Percentiles rank a stretch among this genome's conserved stretches.
phyloP scores from a whole-genome alignment of 2,113 vertebrate species.

The Scomber scombrus region DNA sequence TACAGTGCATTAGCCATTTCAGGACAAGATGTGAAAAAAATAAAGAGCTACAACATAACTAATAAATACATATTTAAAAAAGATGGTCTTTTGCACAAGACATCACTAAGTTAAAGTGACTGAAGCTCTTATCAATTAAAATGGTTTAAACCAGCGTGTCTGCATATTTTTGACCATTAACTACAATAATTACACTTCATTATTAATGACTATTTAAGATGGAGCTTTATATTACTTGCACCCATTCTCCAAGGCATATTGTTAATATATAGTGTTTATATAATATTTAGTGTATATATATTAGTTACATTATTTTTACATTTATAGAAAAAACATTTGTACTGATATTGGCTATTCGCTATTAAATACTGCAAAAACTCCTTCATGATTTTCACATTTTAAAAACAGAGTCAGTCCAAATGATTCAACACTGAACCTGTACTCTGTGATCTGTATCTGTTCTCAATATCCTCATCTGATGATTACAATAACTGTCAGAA shows the following conservation, averaged over 20 bases:
- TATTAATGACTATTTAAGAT: neutral
- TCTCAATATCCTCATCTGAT: neutral
- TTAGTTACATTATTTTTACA: neutral
- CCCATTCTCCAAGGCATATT: neutral
- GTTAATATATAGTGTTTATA: neutral
- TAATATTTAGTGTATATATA: no score
- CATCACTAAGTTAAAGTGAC: neutral
- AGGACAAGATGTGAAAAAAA: constrained; percentile 6
- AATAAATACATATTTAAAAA: neutral
- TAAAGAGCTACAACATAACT: neutral
- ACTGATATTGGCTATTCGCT: neutral
- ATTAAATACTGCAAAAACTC: neutral
- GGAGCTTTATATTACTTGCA: neutral
- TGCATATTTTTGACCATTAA: neutral
- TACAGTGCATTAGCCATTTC: constrained; percentile 21
- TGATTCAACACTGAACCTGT: no score
- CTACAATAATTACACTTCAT: neutral
- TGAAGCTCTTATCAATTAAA: neutral
- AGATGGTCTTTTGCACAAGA: neutral
- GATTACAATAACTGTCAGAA: neutral
- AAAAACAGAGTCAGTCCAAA: neutral
- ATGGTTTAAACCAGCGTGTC: neutral
- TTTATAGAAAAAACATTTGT: neutral
- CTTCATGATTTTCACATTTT: no score
- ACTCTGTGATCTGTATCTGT: neutral